These are phyloP conservation scores for Plebejus melissa DNA, from an alignment of 2,888 invertebrate genomes.

Conservation along the genomic window DNA sequence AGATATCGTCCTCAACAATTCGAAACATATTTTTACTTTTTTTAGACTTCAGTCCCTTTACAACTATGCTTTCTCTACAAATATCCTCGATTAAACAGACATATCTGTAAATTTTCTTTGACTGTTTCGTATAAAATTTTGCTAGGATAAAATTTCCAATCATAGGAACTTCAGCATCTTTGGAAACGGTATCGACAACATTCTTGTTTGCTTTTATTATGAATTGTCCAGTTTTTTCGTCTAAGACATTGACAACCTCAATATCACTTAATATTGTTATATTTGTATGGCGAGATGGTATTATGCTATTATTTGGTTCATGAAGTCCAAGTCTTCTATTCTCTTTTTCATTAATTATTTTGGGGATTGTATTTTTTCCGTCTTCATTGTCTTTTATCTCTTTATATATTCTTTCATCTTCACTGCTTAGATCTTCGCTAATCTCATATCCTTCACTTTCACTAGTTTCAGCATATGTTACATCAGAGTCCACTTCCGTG, in stretches of 20 bases:
- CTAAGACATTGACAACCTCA: conserved; percentile 7
- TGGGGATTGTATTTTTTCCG: background rate
- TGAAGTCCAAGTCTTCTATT: conserved; percentile 9
- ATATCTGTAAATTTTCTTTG: conserved; percentile 24
- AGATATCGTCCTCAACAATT: conserved; percentile 17
- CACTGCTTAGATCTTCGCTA: conserved; percentile 18
- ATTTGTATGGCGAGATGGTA: conserved; percentile 10
- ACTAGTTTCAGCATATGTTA: conserved; percentile 18
- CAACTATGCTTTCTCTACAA: conserved; percentile 23
- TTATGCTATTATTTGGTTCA: background rate
- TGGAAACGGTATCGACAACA: background rate
- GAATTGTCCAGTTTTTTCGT: conserved; percentile 18
- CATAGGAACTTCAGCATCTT: conserved; percentile 24
- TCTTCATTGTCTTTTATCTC: conserved; percentile 10
- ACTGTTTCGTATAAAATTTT: conserved; percentile 25
- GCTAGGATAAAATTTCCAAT: conserved; percentile 21
- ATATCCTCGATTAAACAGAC: conserved; percentile 19
- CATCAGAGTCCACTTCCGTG: conserved; percentile 10
- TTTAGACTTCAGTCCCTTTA: conserved; percentile 16
- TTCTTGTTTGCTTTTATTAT: background rate
- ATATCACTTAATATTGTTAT: conserved; percentile 16
- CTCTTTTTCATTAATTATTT: conserved; percentile 11
- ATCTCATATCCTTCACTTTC: conserved; percentile 17
- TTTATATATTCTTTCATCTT: conserved; percentile 12
- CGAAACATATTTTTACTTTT: conserved; percentile 21